Evolutionary conservation across 2,113 vertebrate species (phyloP), one percentile per base, ranked within the genome.

Genomic region (Bubo scandiacus): DNA sequence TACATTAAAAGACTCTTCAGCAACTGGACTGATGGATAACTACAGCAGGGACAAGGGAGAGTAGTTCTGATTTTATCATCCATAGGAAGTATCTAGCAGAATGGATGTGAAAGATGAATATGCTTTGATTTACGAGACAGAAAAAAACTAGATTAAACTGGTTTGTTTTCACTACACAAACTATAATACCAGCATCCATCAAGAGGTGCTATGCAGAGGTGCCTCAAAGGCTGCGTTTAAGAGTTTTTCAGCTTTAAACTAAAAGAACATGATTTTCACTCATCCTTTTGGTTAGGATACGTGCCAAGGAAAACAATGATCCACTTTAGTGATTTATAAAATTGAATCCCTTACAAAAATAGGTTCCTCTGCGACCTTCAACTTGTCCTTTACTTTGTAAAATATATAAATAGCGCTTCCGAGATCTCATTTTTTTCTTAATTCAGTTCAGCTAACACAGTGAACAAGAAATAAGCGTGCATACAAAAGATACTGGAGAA

Each of bases 281-380:
- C 57, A 78, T 78, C 80, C 59, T 92, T 86, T 88, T 61, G 30
- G 49, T 88, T 29, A 86, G 77, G 61, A 84, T 62, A 29, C 1
- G 3, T 47, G 86, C 90, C 95, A 97, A 97, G 77, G 75, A 19
- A 86, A 97, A 80, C 80, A 93, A 90, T 11, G 15, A 88, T 57
- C 68, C n/a, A 26, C 15, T 5, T 71, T 82, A 82, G 43, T 17
- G 66, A 88, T 79, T 81, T 51, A 81, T 22, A 80, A 84, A 90
- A 92, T 38, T 63, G 49, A 81, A 86, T 77, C 54, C 21, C 45
- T 95, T 89, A 82, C 42, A 80, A 95, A 91, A 94, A 72, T 16
- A 90, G n/a, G 42, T 59, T 95, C 51, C 42, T 95, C 45, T 12
- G 58, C 82, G 84, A 86, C 74, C 78, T 87, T 90, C 62, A 80